Conservation (phyloP, 2,797 vertebrate species). For the Echeneis naucrates region DNA sequence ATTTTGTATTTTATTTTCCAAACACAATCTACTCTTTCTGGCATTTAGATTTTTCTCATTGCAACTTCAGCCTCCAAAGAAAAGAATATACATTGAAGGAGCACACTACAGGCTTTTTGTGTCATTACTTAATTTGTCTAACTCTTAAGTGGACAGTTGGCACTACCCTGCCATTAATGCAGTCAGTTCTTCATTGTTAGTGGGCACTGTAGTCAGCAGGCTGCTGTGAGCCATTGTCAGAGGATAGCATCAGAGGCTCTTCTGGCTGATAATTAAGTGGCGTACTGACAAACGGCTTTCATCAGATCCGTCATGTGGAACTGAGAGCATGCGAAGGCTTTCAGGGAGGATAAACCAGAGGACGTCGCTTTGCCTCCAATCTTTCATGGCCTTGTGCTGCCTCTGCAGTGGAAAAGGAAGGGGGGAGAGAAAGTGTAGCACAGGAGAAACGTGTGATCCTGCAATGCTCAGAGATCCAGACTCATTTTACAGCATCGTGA, state of each 20-base stretch:
- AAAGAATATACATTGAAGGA: constrained; percentile 36
- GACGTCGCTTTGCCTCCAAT: constrained; percentile 84
- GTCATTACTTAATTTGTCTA: constrained; percentile 66
- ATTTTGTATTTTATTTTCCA: constrained; percentile 48
- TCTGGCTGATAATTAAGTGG: constrained; percentile 86
- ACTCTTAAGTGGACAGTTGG: constrained; percentile 76
- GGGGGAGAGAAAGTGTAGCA: constrained; percentile 44
- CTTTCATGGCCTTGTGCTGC: constrained; percentile 79
- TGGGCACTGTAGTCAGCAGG: constrained; percentile 73
- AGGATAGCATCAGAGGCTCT: constrained; percentile 80
- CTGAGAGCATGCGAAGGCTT: constrained; percentile 86
- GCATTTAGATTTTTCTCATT: constrained; percentile 23
- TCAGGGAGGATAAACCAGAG: constrained; percentile 83
- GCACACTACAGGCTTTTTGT: constrained; percentile 44
- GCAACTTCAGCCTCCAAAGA: constrained; percentile 23
- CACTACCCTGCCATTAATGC: constrained; percentile 71
- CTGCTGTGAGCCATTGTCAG: constrained; percentile 81
- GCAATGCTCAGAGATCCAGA: constrained; percentile 45
- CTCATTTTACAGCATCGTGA: constrained; percentile 57
- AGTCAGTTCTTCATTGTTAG: constrained; percentile 78
- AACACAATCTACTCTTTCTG: constrained; percentile 9
- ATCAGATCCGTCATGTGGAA: constrained; percentile 88
- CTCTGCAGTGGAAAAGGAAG: constrained; percentile 69
- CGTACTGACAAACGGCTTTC: constrained; percentile 86
- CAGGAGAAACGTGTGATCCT: constrained; percentile 51